Conservation (phyloP, 92 coral and sea anemone genomes). For the Porites lobata region DNA sequence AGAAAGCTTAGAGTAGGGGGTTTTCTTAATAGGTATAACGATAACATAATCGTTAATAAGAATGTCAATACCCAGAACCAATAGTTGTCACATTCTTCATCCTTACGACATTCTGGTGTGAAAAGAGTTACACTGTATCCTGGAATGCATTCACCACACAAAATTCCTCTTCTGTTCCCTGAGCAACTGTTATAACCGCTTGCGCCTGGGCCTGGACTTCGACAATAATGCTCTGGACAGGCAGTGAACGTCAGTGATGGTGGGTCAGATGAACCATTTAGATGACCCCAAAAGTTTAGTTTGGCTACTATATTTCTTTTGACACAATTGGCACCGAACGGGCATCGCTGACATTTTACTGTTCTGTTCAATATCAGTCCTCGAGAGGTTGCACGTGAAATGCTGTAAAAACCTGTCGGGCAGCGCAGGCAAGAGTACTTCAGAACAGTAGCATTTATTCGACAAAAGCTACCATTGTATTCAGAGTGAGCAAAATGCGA, state of each 20-base stretch:
- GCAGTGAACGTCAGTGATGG: slow-evolving; percentile 48
- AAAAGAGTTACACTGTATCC: slow-evolving; percentile 69
- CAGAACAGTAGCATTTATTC: slow-evolving; percentile 41
- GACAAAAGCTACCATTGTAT: background rate
- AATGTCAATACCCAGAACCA: slow-evolving; percentile 64
- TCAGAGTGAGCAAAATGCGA: slow-evolving; percentile 22
- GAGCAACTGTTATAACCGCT: slow-evolving; percentile 57
- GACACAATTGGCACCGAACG: slow-evolving; percentile 59
- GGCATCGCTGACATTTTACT: slow-evolving; percentile 59
- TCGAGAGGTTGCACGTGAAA: slow-evolving; percentile 43
- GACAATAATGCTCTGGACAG: slow-evolving; percentile 75
- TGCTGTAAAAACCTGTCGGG: slow-evolving; percentile 50
- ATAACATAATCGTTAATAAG: slow-evolving; percentile 20
- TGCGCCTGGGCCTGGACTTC: slow-evolving; percentile 4
- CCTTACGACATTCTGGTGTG: slow-evolving; percentile 50
- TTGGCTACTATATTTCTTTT: slow-evolving; percentile 38
- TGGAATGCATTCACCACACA: slow-evolving; percentile 68
- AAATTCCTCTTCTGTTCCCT: slow-evolving; percentile 62
- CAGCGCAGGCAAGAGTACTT: slow-evolving; percentile 58
- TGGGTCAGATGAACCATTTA: slow-evolving; percentile 13
- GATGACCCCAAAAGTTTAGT: slow-evolving; percentile 69
- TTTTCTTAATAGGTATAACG: slow-evolving; percentile 12
- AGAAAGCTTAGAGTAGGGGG: slow-evolving; percentile 1
- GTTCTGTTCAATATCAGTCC: slow-evolving; percentile 28
- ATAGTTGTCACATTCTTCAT: slow-evolving; percentile 38